Conservation (phyloP, 2,113 vertebrate genomes). For the Chascanopsetta lugubris region DNA sequence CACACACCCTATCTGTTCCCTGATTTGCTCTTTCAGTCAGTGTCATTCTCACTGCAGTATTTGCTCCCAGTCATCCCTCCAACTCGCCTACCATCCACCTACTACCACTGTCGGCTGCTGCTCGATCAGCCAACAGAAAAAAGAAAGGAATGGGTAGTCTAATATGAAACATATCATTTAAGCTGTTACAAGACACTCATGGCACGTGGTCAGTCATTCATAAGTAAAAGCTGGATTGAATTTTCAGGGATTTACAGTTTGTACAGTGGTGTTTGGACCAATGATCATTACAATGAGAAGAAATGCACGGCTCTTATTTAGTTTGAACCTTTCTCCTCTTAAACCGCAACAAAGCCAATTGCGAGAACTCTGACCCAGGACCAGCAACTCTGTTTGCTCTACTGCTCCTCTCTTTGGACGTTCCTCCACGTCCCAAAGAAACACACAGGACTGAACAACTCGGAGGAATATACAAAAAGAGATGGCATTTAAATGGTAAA, state of each 20-base stretch:
- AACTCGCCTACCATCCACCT: slow-evolving; percentile 65
- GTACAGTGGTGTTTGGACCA: slow-evolving; percentile 36
- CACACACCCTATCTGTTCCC: slow-evolving; percentile 48
- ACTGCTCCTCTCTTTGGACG: slow-evolving; percentile 26
- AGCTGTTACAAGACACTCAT: slow-evolving; percentile 23
- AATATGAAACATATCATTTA: slow-evolving; percentile 53
- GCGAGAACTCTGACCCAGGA: slow-evolving; percentile 25
- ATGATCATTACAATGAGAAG: slow-evolving; percentile 1
- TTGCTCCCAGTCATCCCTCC: slow-evolving; percentile 43
- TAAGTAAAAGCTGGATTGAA: slow-evolving; percentile 29
- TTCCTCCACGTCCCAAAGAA: slow-evolving; percentile 11
- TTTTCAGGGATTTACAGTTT: slow-evolving; percentile 63
- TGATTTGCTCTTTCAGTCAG: slow-evolving; percentile 35
- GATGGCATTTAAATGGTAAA: slow-evolving; percentile 22
- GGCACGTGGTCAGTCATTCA: slow-evolving; percentile 12
- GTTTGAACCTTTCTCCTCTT: slow-evolving; percentile 36
- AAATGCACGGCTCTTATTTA: background rate
- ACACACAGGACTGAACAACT: slow-evolving; percentile 1
- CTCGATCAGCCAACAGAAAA: slow-evolving; percentile 40
- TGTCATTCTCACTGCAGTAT: slow-evolving; percentile 46
- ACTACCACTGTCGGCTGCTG: slow-evolving; percentile 57
- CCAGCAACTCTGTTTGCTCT: slow-evolving; percentile 20
- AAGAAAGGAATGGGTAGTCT: background rate
- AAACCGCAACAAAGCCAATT: slow-evolving; percentile 43
- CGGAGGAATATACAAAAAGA: slow-evolving; percentile 1